A percentile compares a stretch with the other conserved stretches of the same genome.
Conservation (phyloP, 2,113 vertebrate species). For the Platysternon megacephalum region DNA sequence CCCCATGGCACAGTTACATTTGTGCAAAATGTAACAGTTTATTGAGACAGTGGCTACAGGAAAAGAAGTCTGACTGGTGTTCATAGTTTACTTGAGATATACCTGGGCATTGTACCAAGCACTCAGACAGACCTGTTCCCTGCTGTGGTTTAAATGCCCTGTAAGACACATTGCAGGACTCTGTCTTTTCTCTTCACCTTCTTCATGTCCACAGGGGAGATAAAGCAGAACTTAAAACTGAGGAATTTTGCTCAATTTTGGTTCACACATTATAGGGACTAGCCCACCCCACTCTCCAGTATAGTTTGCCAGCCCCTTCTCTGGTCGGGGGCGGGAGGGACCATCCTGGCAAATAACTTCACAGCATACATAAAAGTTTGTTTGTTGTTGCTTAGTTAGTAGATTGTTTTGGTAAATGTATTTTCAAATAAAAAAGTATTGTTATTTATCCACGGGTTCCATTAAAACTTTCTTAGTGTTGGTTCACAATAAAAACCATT, state of each 20-base stretch:
- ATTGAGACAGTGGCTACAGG: neutral
- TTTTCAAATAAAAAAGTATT: neutral
- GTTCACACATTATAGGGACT: neutral
- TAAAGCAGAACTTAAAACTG: neutral
- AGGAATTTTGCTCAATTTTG: neutral
- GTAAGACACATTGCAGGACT: neutral
- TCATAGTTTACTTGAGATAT: neutral
- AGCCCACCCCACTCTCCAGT: neutral
- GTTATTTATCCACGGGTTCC: neutral
- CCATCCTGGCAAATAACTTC: no score
- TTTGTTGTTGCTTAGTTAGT: neutral
- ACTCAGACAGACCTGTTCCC: neutral
- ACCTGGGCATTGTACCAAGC: neutral
- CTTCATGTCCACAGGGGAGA: neutral
- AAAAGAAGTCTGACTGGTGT: neutral
- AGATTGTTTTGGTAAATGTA: neutral
- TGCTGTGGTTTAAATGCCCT: neutral
- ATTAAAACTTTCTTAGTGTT: neutral
- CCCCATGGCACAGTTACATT: neutral
- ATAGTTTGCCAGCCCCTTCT: neutral
- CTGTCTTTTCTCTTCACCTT: neutral
- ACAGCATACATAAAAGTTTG: neutral
- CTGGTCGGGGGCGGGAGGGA: no score
- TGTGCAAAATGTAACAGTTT: neutral
- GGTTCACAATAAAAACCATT: neutral